A percentile compares a stretch with the other conserved stretches of the same genome.
Evolutionary conservation across 2,113 vertebrate species (phyloP).

Genomic region (Eptesicus fuscus): DNA sequence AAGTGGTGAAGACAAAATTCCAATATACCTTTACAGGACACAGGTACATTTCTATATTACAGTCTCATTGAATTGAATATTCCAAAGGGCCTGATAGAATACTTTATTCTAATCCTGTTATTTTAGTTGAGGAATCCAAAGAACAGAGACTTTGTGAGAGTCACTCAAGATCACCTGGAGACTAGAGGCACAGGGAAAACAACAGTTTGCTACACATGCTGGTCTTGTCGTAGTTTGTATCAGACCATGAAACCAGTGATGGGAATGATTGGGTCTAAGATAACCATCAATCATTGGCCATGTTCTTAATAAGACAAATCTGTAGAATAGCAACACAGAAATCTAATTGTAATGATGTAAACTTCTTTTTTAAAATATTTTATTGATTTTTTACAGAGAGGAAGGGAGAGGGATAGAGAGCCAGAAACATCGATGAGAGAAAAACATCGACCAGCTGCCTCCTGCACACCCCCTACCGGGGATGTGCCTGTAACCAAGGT

Average conservation of each 20-base stretch:
- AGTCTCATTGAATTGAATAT: neutral
- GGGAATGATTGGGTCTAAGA: neutral
- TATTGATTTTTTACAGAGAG: no score
- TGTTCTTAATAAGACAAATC: neutral
- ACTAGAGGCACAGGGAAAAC: neutral
- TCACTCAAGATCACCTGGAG: neutral
- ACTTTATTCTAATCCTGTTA: neutral
- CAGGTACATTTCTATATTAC: neutral
- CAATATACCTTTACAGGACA: neutral
- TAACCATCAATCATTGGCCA: neutral
- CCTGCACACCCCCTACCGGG: no score
- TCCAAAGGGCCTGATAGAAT: neutral
- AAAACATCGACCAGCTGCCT: no score
- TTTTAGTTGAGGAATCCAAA: neutral
- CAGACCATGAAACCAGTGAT: neutral
- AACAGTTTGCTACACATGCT: neutral
- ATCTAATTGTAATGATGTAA: neutral
- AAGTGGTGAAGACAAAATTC: neutral
- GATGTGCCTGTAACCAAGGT: no score
- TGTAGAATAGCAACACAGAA: neutral
- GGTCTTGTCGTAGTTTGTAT: neutral
- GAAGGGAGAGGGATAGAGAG: no score
- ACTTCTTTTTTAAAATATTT: neutral
- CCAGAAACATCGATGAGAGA: no score
- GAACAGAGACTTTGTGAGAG: neutral